A percentile compares a stretch with the other conserved stretches of the same genome.
phyloP scores from a whole-genome alignment of 1,140 invertebrate genomes.

The Panagrolaimus sp. region DNA sequence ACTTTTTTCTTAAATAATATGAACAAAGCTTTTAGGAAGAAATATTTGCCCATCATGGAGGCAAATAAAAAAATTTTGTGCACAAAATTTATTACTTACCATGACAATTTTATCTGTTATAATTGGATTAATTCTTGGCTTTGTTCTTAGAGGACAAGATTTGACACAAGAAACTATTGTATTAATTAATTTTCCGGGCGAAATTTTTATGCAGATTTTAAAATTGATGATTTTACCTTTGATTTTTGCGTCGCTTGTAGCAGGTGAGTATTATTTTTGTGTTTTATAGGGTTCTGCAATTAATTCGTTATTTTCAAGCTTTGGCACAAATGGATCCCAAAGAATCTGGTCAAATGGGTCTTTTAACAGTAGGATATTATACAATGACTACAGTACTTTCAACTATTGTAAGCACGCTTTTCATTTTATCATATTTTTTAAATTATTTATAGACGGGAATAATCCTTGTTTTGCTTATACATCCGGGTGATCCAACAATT shows the following conservation, averaged over 20 bases:
- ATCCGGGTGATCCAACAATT: constrained; percentile 45
- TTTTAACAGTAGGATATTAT: constrained; percentile 41
- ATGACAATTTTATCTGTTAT: constrained; percentile 51
- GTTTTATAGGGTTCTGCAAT: constrained; percentile 28
- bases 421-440: no score
- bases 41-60: background rate
- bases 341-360: constrained; percentile 42
- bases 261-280: constrained; percentile 24
- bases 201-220: constrained; percentile 47
- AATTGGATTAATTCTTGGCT: constrained; percentile 46
- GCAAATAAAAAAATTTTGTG: background rate
- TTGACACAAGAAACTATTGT: constrained; percentile 42
- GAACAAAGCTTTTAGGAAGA: no score
- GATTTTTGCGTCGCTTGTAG: constrained; percentile 42
- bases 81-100: constrained; percentile 47
- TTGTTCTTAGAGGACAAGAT: constrained; percentile 39
- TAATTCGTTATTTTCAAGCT: constrained; percentile 35
- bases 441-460: constrained; percentile 34
- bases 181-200: constrained; percentile 55
- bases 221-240: constrained; percentile 46
- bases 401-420: constrained; percentile 35
- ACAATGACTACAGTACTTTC: constrained; percentile 35
- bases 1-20: no score
- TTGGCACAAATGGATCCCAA: constrained; percentile 45
- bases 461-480: constrained; percentile 40